Evolutionary conservation across 2,888 invertebrate species (phyloP).

Genomic region (Oscheius onirici): DNA sequence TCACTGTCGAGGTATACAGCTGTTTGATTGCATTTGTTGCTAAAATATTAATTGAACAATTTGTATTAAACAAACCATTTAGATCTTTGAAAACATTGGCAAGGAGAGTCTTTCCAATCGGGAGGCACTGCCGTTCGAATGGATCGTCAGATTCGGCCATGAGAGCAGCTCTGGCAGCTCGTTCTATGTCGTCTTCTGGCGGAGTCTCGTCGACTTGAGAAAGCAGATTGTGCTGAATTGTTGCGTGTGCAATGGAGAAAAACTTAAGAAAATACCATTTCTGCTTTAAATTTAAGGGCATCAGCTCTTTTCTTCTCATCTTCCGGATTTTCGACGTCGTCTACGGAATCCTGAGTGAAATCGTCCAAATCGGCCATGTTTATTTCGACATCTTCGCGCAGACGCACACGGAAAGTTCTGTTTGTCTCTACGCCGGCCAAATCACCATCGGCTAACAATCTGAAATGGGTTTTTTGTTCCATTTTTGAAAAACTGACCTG

Average conservation of each 20-base stretch:
- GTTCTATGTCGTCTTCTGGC: slow-evolving; percentile 36
- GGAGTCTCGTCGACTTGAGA: neutral
- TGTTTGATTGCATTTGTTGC: slow-evolving; percentile 35
- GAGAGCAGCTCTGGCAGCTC: slow-evolving; percentile 36
- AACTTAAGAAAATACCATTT: slow-evolving; percentile 28
- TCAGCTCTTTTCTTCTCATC: slow-evolving; percentile 36
- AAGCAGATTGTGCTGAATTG: slow-evolving; percentile 3
- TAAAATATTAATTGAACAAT: neutral
- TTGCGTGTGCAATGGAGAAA: neutral
- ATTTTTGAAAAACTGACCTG: slow-evolving; percentile 22
- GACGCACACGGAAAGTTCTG: slow-evolving; percentile 54
- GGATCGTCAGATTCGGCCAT: neutral
- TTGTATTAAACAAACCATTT: slow-evolving; percentile 12
- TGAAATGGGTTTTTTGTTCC: neutral
- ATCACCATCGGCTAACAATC: slow-evolving; percentile 59
- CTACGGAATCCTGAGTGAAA: slow-evolving; percentile 10
- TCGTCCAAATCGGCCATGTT: slow-evolving; percentile 9
- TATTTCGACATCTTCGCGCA: slow-evolving; percentile 39
- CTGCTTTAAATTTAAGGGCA: slow-evolving; percentile 26
- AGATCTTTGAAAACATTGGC: slow-evolving; percentile 26
- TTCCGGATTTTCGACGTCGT: slow-evolving; percentile 29
- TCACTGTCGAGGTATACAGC: slow-evolving; percentile 35
- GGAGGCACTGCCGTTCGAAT: neutral
- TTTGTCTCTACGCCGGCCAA: slow-evolving; percentile 56
- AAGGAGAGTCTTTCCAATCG: slow-evolving; percentile 36